These are phyloP conservation scores for Polyommatus iphigenia DNA, from an alignment of 2,888 invertebrate genomes.

Conservation along the genomic window DNA sequence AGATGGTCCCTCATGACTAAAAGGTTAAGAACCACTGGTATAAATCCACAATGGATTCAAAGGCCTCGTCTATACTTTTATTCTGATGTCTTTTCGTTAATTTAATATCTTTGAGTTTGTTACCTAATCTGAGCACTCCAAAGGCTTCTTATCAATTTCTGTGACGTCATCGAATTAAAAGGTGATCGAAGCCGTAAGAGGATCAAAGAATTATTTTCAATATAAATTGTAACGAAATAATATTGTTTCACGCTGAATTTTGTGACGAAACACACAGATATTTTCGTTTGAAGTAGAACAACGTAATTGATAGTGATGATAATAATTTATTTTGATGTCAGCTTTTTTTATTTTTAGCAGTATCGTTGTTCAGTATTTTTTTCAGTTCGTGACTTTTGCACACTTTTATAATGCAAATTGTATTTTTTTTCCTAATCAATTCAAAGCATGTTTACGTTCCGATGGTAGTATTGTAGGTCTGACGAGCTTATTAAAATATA, in stretches of 20 bases:
- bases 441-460: too few species aligned
- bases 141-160: slow-evolving; percentile 25
- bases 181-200: slow-evolving; percentile 33
- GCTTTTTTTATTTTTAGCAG: background rate
- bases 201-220: slow-evolving; percentile 29
- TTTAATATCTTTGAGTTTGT: background rate
- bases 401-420: too few species aligned
- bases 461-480: too few species aligned
- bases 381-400: too few species aligned
- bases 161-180: slow-evolving; percentile 32
- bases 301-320: background rate
- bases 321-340: background rate
- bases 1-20: too few species aligned
- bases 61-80: background rate
- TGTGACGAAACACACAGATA: background rate
- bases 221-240: background rate
- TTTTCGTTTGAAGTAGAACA: background rate
- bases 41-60: too few species aligned
- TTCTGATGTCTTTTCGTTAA: background rate
- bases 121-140: background rate
- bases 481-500: too few species aligned
- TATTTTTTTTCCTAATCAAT: too few species aligned
- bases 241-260: background rate
- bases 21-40: too few species aligned
- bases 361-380: too few species aligned